phyloP scores from a whole-genome alignment of 2,797 vertebrate genomes.

The Tympanoctomys barrerae region DNA sequence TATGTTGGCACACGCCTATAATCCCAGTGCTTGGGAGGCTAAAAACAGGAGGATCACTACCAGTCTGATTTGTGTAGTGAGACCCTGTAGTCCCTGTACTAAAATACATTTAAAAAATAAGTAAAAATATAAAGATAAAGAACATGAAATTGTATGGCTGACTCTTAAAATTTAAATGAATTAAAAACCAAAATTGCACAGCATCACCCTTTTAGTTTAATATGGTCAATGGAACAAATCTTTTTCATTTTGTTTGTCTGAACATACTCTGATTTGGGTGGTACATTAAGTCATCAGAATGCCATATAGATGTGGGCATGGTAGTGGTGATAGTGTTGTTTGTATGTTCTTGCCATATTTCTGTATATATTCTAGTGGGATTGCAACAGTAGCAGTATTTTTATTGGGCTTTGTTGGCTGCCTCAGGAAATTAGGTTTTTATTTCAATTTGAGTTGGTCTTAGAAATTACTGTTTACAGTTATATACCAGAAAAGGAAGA shows the following conservation, averaged over 20 bases:
- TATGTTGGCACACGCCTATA: too few relatives aligned
- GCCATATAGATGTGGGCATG: not conserved
- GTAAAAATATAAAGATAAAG: too few relatives aligned
- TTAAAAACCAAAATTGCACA: slow-evolving; percentile 4
- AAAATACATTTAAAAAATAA: too few relatives aligned
- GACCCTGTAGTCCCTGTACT: too few relatives aligned
- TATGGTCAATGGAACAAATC: not conserved
- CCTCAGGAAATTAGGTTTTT: slow-evolving; percentile 43
- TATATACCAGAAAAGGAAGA: slow-evolving; percentile 51
- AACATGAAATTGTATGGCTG: not conserved
- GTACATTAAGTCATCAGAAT: slow-evolving; percentile 30
- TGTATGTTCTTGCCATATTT: not conserved
- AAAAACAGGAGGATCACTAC: too few relatives aligned
- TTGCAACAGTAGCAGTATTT: slow-evolving; percentile 43
- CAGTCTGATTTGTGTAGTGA: too few relatives aligned
- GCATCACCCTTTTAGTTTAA: slow-evolving; percentile 15
- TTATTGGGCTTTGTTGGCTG: slow-evolving; percentile 43
- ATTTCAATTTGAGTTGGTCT: slow-evolving; percentile 49
- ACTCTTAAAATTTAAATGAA: slow-evolving; percentile 55
- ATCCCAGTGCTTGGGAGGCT: too few relatives aligned
- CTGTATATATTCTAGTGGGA: not conserved
- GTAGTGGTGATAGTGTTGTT: not conserved
- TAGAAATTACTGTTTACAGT: slow-evolving; percentile 48
- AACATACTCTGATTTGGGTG: slow-evolving; percentile 17
- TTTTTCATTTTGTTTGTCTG: slow-evolving; percentile 45